Percentiles rank a stretch among this genome's conserved stretches.
Conservation (phyloP, 2,888 invertebrate genomes). For the Marronus borbonicus region DNA sequence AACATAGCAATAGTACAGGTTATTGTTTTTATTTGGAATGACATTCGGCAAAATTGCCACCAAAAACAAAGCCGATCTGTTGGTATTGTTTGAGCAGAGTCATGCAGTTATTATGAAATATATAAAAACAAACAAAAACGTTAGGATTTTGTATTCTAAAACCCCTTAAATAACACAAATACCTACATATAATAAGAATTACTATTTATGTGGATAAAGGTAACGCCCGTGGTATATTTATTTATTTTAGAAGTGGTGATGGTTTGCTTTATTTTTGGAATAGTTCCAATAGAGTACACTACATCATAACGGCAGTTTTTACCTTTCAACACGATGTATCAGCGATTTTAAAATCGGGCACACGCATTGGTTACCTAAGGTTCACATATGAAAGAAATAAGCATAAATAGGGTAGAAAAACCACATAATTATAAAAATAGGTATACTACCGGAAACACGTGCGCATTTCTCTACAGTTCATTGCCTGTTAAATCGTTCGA, state of each 20-base stretch:
- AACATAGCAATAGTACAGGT: background rate
- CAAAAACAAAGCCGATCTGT: background rate
- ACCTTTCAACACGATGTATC: background rate
- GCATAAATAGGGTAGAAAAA: slow-evolving; percentile 10
- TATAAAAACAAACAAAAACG: background rate
- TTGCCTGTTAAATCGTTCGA: slow-evolving; percentile 15
- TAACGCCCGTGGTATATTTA: background rate
- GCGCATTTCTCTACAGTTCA: slow-evolving; percentile 13
- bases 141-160: background rate
- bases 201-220: background rate
- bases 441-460: slow-evolving; percentile 11
- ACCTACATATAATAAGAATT: background rate
- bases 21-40: slow-evolving; percentile 26
- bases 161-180: background rate
- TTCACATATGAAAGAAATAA: background rate
- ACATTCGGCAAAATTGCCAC: slow-evolving; percentile 31
- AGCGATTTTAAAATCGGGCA: background rate
- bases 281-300: slow-evolving; percentile 1
- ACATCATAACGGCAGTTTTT: background rate
- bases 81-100: background rate
- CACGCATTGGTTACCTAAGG: background rate
- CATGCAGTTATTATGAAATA: background rate
- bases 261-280: background rate
- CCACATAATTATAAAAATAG: slow-evolving; percentile 15
- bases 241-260: background rate